Conservation (phyloP, 2,113 vertebrate genomes). For the Laticauda colubrina region DNA sequence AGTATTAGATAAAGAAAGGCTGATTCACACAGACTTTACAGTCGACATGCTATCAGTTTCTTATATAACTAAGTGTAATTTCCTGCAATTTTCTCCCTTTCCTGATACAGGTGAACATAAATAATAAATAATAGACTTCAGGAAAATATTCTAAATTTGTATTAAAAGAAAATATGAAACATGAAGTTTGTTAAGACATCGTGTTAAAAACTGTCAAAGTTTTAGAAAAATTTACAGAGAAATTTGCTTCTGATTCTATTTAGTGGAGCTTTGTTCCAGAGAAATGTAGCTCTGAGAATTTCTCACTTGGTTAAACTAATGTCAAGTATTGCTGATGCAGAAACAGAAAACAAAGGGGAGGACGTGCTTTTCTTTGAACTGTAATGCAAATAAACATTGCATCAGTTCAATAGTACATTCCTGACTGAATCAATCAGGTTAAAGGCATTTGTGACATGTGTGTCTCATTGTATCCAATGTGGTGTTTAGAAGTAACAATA, state of each 20-base stretch:
- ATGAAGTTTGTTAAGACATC: neutral
- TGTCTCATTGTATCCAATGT: neutral
- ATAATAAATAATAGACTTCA: neutral
- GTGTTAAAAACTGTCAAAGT: neutral
- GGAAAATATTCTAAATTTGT: neutral
- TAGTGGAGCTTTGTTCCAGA: neutral
- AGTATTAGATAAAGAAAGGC: neutral
- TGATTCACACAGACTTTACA: neutral
- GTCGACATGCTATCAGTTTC: neutral
- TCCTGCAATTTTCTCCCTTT: neutral
- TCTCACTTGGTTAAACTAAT: neutral
- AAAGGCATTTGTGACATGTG: neutral
- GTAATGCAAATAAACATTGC: constrained; percentile 4
- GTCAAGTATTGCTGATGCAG: neutral
- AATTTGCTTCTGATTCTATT: neutral
- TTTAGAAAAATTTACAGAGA: neutral
- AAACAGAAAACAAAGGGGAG: neutral
- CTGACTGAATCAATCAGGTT: neutral
- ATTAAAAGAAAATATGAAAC: neutral
- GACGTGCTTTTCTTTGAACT: neutral
- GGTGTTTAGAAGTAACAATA: neutral
- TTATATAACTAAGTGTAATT: neutral
- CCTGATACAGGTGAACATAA: neutral
- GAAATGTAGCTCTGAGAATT: neutral
- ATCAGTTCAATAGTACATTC: neutral